Conservation (phyloP, 2,888 invertebrate genomes). For the Dione juno region DNA sequence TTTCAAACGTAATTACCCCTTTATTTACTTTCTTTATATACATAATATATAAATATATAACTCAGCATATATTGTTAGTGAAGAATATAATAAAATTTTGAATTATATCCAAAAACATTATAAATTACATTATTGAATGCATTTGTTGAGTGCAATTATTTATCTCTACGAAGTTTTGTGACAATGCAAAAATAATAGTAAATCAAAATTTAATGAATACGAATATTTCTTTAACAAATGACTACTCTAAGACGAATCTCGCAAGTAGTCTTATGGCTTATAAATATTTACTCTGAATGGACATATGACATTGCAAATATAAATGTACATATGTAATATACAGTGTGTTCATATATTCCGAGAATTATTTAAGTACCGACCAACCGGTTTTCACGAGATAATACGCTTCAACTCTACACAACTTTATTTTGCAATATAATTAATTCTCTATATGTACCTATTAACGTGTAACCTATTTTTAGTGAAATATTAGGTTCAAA, state of each 20-base stretch:
- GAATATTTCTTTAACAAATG: constrained; percentile 5
- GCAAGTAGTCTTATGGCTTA: neutral
- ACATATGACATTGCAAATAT: constrained; percentile 24
- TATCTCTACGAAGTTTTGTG: neutral
- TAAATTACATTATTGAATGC: too few relatives aligned
- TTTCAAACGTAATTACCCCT: too few relatives aligned
- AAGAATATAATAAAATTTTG: too few relatives aligned
- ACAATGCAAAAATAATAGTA: neutral
- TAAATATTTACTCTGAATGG: constrained; percentile 26
- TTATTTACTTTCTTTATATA: too few relatives aligned
- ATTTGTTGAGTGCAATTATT: neutral
- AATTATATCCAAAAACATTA: too few relatives aligned
- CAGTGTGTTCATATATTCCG: constrained; percentile 26
- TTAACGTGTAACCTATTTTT: neutral
- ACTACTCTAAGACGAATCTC: neutral
- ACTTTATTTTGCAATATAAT: constrained; percentile 7
- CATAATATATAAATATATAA: too few relatives aligned
- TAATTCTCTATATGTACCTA: neutral
- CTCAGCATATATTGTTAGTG: too few relatives aligned
- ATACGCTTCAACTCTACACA: constrained; percentile 5
- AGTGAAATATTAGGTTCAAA: too few relatives aligned
- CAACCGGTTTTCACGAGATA: constrained; percentile 37
- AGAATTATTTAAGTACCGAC: constrained; percentile 35
- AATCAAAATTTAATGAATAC: neutral
- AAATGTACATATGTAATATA: constrained; percentile 18